Base-by-base conservation (phyloP, 2,797 vertebrate species). In the Mormyrus hasselquistii region DNA sequence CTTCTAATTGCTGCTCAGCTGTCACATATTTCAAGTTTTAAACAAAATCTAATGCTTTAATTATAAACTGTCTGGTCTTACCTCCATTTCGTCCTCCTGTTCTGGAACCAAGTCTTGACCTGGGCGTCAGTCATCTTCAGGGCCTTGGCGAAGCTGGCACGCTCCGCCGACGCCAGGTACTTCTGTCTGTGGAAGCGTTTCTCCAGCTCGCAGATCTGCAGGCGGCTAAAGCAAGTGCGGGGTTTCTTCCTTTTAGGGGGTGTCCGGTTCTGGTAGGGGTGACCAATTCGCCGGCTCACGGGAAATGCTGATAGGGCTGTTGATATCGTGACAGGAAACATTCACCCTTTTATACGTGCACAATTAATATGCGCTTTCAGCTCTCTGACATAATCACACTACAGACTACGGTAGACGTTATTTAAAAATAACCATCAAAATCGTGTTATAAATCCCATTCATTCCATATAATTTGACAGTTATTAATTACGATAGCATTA, bases 21-120 rank as follows among this genome's bases (percentile, higher is more conserved):
- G 22, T 12, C 59, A 65, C 22, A 65, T 25, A 65, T 65, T 29
- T 10, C 29, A 12, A 41, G 50, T 44, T 25, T 25, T 25, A 29
- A 86, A 29, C 47, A 9, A 85, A 3, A n/a, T 34, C 22, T 6
- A 34, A 6, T 7, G n/a, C 50, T 86, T 29, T 38, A 9, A 22
- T 25, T 8, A 62, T 25, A 62, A 3, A 10, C 50, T 7, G 14
- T 4, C 8, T 83, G 79, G 10, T 4, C 91, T 94, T 95, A 99
- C 98, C 98, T 97, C 98, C 98, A 99, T 94, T 99, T 99, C 91
- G 98, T 99, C 93, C 98, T 96, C 89, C 98, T 96, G 94, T 99
- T 99, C 95, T 99, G 98, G 94, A 99, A 99, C 98, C 98, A 99
- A 89, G 98, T 99, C 94, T 99, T 99, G 93, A 99, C 98, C 93